These are phyloP conservation scores for Lagopus muta DNA, from an alignment of 2,113 vertebrate species.

Conservation along the genomic window DNA sequence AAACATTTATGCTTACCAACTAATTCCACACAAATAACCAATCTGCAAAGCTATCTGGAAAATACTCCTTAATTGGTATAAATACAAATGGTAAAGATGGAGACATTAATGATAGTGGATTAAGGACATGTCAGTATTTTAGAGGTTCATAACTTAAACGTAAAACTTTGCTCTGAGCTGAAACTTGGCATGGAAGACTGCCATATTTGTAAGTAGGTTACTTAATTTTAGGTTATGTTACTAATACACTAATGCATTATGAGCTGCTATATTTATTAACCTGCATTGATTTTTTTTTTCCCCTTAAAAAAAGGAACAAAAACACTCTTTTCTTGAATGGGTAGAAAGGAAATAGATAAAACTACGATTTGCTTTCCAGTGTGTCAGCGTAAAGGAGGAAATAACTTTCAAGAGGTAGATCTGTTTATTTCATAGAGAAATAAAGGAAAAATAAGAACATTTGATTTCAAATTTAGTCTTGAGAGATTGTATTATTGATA, in stretches of 20 bases:
- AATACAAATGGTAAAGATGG: constrained; percentile 52
- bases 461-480: not conserved
- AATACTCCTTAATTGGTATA: not conserved
- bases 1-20: not conserved
- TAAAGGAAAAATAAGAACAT: not conserved
- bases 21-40: not conserved
- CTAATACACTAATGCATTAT: constrained; percentile 30
- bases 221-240: constrained; percentile 53
- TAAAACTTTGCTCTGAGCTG: constrained; percentile 65
- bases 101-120: constrained; percentile 54
- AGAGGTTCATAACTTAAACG: constrained; percentile 62
- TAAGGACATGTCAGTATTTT: constrained; percentile 47
- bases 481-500: not conserved
- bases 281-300: constrained; percentile 23
- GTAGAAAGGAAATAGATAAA: not conserved
- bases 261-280: constrained; percentile 52
- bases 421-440: not conserved
- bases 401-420: not conserved
- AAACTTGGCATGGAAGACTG: constrained; percentile 53
- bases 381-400: not conserved
- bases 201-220: constrained; percentile 66
- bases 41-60: not conserved
- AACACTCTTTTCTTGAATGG: not conserved
- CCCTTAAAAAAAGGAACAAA: not conserved
- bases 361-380: not conserved